Percentiles rank a stretch among this genome's conserved stretches.
Evolutionary conservation across 2,888 invertebrate species (phyloP).

Genomic region (Ormyrus labotus): DNA sequence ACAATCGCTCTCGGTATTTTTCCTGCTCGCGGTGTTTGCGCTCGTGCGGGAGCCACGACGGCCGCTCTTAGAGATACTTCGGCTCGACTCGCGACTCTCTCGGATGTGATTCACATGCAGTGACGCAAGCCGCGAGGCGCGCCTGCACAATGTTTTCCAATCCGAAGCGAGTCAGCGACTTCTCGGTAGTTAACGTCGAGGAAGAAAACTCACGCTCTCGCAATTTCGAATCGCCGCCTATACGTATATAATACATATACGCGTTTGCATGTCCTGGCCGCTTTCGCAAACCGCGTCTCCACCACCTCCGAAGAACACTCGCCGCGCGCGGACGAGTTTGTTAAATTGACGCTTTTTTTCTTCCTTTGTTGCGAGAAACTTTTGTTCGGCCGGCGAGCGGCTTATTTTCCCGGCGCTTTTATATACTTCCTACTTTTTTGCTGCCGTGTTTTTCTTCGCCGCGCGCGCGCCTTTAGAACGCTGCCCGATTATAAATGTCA

Average conservation of each 20-base stretch:
- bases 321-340: background rate
- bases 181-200: slow-evolving; percentile 62
- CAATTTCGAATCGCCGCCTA: slow-evolving; percentile 44
- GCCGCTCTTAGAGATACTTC: no score
- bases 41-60: no score
- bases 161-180: slow-evolving; percentile 62
- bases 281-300: background rate
- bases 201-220: slow-evolving; percentile 58
- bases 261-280: background rate
- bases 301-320: background rate
- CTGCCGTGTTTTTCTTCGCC: no score
- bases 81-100: slow-evolving; percentile 16
- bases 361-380: background rate
- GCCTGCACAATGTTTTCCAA: slow-evolving; percentile 64
- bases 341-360: slow-evolving; percentile 12
- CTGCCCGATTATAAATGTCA: no score
- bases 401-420: background rate
- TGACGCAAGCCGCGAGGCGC: slow-evolving; percentile 69
- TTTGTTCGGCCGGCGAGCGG: background rate
- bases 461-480: no score
- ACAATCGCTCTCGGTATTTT: no score
- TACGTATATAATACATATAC: background rate
- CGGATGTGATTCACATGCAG: slow-evolving; percentile 65
- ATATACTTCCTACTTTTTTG: background rate
- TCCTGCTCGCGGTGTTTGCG: no score